A percentile compares a stretch with the other conserved stretches of the same genome.
phyloP scores from a whole-genome alignment of 2,113 vertebrate genomes.

The Globicephala melas region DNA sequence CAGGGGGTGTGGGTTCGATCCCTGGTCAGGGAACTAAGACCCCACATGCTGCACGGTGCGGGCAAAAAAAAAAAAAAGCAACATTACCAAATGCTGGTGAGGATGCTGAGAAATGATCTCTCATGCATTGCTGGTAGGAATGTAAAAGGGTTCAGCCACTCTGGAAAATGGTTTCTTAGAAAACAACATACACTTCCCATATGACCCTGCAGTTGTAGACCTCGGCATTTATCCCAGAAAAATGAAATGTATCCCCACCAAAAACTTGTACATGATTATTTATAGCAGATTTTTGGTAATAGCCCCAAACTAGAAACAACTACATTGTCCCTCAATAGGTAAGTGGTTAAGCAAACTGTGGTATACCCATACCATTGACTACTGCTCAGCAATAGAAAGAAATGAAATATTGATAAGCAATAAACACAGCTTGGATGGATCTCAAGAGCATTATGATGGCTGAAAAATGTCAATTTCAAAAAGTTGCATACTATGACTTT shows the following conservation, averaged over 20 bases:
- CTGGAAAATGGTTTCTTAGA: neutral
- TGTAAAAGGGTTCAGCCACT: neutral
- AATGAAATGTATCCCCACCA: neutral
- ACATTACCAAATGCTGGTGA: neutral
- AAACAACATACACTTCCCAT: neutral
- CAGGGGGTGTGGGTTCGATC: rapidly evolving
- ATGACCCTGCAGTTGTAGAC: neutral
- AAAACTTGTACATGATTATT: neutral
- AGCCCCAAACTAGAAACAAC: neutral
- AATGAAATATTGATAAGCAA: neutral
- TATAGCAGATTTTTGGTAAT: neutral
- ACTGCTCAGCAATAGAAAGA: neutral
- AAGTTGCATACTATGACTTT: neutral
- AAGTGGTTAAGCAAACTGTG: neutral
- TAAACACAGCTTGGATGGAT: neutral
- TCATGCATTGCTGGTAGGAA: neutral
- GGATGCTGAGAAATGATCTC: neutral
- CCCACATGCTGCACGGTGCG: rapidly evolving
- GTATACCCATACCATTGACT: neutral
- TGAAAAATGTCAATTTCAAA: neutral
- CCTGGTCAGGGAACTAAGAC: too few species aligned
- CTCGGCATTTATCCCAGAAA: neutral
- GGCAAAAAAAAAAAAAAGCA: too few species aligned
- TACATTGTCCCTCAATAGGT: neutral
- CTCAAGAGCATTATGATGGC: neutral